Base-by-base conservation (phyloP, 2,888 invertebrate species). In the Tipula unca region DNA sequence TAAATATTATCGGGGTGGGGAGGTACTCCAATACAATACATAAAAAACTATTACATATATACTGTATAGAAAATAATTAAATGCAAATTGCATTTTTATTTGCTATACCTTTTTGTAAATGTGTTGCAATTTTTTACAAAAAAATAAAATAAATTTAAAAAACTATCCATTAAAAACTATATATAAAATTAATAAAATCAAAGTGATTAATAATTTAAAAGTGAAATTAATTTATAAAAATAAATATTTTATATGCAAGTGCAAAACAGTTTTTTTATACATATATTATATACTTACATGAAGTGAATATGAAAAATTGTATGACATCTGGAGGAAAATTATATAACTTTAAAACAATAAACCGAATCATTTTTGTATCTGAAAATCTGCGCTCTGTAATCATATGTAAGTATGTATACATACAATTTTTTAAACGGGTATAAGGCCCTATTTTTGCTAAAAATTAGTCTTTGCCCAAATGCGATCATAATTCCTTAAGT, bases 11-110 rank as follows among this genome's bases (percentile, higher is more conserved):
- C 69, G 69, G 25, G 25, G 69, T 69, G 69, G 69, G 69, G 69
- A 69, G 69, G 6, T 25, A 25, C 69, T 69, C 25, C 69, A 69
- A 69, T 69, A 25, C 69, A 69, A 69, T 69, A 69, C 69, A 69
- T 69, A 25, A 54, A 17, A 54, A 54, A 54, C 1, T 54, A 54
- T 54, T 69, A 69, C 69, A 25, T 20, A 25, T 25, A 69, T 17
- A n/a, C n/a, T n/a, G n/a, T n/a, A n/a, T n/a, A 69, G 8, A 69
- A 69, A 69, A 69, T 69, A 69, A 69, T 25, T 69, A 69, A 69
- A 69, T 69, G 69, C 69, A 69, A 69, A 69, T 69, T 69, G 69
- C 69, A 69, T 69, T 69, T 69, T 69, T 69, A 69, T 69, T 69
- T 69, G 69, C 69, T 69, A n/a, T n/a, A 69, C 69, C 69, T 69